Percentiles rank a stretch among this genome's conserved stretches.
Evolutionary conservation across 1,140 invertebrate species (phyloP).

Genomic region (Heliconius nattereri): DNA sequence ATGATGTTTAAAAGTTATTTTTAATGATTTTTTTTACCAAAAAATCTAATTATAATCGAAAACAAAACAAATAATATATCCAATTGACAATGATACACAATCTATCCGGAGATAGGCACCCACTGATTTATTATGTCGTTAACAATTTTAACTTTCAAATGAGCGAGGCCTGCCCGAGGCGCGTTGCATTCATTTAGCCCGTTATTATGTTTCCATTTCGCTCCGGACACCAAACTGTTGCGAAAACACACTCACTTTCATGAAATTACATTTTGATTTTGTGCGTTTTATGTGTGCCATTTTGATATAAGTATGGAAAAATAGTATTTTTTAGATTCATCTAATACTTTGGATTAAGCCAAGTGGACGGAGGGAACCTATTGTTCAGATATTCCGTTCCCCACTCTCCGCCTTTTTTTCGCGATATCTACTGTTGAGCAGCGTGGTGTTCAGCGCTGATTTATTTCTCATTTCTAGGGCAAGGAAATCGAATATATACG

Average conservation of each 20-base stretch:
- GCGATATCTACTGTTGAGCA: too few species aligned
- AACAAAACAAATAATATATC: background rate
- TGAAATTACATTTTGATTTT: background rate
- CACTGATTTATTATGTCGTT: slow-evolving; percentile 51
- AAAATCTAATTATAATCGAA: background rate
- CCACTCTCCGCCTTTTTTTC: too few species aligned
- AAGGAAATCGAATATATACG: too few species aligned
- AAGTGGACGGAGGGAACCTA: too few species aligned
- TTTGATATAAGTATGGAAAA: background rate
- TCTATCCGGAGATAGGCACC: slow-evolving; percentile 49
- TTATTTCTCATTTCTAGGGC: too few species aligned
- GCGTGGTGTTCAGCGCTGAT: too few species aligned
- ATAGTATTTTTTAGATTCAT: background rate
- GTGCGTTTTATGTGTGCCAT: background rate
- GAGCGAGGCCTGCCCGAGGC: slow-evolving; percentile 19
- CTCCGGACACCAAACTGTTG: background rate
- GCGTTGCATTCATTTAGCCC: slow-evolving; percentile 1
- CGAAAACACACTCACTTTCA: slow-evolving; percentile 5
- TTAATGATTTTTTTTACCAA: too few species aligned
- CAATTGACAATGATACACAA: slow-evolving; percentile 45
- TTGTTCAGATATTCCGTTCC: too few species aligned
- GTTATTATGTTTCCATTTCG: slow-evolving; percentile 8
- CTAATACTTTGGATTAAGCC: too few species aligned
- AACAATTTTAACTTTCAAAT: slow-evolving; percentile 45
- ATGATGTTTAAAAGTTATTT: too few species aligned